Evolutionary conservation across 2,113 vertebrate species (phyloP), one percentile per base, ranked within the genome.

Genomic region (Anseranas semipalmata): DNA sequence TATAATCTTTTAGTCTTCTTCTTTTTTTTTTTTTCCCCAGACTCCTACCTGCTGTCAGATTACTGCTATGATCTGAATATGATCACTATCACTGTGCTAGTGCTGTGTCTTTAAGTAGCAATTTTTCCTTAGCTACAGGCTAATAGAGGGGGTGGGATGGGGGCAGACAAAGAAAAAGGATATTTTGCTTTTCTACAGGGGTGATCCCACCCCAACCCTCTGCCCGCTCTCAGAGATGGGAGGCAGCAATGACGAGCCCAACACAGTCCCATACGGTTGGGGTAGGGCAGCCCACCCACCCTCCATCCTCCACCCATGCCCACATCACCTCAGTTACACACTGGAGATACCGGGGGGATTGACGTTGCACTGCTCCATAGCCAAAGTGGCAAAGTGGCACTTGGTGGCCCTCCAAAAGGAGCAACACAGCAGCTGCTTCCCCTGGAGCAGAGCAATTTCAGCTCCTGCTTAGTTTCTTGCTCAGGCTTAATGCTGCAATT

Each of bases 331-430:
- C 25, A 4, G 19, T 41, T 60, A 30, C 1, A 0, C 62, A 4
- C 63, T 58, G 59, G 24, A 16, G 3, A 4, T 60, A 39, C 35
- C 56, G 6, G 79, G 33, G 15, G 15, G 1, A 43, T 18, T 3
- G 35, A 12, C 7, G 28, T 0, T 0, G 0, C 21, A 2, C 37
- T 45, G 46, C 35, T 77, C 2, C 1, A 10, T 32, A 65, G 39
- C 41, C 24, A 21, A 25, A 58, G 30, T 16, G 19, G 12, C 52
- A 33, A 37, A 78, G 11, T 17, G 7, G 4, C 2, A 8, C 10
- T 6, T 79, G 27, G 30, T 11, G 5, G 2, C 22, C 11, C 48
- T 71, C 60, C 20, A 10, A 9, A 46, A 79, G 28, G 18, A 76
- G 25, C 19, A 33, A 2, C 9, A 59, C 2, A 1, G 45, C 46